These are phyloP conservation scores for Colius striatus DNA, from an alignment of 2,113 vertebrate species.

Conservation along the genomic window DNA sequence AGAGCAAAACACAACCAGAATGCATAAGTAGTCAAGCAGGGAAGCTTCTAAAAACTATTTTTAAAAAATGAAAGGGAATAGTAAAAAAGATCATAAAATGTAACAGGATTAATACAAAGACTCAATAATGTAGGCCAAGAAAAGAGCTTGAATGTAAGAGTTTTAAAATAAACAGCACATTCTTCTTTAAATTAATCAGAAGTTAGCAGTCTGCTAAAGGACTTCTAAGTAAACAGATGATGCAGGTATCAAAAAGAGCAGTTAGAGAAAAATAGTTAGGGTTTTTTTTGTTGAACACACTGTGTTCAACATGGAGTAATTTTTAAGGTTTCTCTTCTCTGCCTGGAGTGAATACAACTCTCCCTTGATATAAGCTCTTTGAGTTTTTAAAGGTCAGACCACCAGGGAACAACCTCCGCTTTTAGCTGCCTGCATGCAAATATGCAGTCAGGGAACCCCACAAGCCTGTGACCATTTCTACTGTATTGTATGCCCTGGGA, in stretches of 20 bases:
- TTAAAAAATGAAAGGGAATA: background rate
- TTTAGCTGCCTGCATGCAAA: background rate
- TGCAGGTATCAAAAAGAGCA: background rate
- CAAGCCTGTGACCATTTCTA: background rate
- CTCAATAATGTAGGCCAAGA: background rate
- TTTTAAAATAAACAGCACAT: background rate
- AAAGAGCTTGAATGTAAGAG: background rate
- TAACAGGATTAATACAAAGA: background rate
- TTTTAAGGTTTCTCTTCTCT: background rate
- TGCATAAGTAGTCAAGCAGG: background rate
- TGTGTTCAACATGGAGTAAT: background rate
- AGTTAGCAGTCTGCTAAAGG: background rate
- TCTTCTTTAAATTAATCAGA: background rate
- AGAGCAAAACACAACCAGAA: background rate
- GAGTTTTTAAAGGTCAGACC: background rate
- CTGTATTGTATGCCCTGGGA: background rate
- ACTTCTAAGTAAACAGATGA: conserved; percentile 1
- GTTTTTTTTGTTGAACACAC: fast-evolving
- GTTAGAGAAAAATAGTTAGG: background rate
- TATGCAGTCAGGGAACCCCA: background rate
- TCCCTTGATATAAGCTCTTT: background rate
- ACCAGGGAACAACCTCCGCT: background rate
- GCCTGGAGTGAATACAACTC: background rate
- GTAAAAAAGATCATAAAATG: background rate
- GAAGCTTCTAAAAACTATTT: background rate